Evolutionary conservation across 2,113 vertebrate genomes (phyloP).

Genomic region (Pseudopodoces humilis): DNA sequence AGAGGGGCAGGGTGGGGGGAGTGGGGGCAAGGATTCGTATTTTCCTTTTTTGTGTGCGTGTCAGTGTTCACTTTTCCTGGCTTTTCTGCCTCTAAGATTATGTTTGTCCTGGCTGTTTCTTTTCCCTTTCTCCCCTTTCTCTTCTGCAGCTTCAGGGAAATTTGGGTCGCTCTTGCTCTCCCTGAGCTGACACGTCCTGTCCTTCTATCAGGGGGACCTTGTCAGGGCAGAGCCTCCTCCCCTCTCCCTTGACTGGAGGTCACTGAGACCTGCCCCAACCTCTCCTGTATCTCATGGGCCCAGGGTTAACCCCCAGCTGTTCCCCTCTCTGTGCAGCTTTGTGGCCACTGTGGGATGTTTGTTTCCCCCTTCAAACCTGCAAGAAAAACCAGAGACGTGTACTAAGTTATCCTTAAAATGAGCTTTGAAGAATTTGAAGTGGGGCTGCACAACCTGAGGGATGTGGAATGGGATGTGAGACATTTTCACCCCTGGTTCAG

Average conservation of each 20-base stretch:
- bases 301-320: neutral
- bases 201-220: neutral
- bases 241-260: neutral
- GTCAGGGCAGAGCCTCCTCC: neutral
- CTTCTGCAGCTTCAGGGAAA: neutral
- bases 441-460: neutral
- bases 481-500: slow-evolving; percentile 6
- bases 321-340: neutral
- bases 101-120: neutral
- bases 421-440: neutral
- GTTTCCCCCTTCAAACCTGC: neutral
- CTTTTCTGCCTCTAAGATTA: neutral
- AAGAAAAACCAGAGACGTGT: fast-evolving
- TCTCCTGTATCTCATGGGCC: neutral
- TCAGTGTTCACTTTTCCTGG: neutral
- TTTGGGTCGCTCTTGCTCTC: neutral
- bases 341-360: neutral
- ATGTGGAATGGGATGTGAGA: neutral
- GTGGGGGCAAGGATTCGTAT: neutral
- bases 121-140: neutral
- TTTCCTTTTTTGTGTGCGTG: neutral
- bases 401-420: neutral
- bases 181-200: neutral
- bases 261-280: neutral
- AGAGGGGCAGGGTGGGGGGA: neutral